Conservation (phyloP, 2,888 invertebrate genomes). For the Cataglyphis cursor region DNA sequence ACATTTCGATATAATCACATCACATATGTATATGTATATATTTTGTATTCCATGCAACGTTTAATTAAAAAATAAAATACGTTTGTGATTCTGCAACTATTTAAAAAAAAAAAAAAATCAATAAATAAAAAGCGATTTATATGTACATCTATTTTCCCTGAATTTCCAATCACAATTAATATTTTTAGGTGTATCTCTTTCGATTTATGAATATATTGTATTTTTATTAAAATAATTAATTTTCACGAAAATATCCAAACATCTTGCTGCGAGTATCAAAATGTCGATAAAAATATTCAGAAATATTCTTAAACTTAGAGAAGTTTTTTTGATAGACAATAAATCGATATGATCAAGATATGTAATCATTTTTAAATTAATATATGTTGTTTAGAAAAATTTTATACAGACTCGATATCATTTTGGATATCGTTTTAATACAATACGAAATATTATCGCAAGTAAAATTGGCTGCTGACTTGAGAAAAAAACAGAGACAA, state of each 20-base stretch:
- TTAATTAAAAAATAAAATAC: conserved; percentile 8
- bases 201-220: too few species aligned
- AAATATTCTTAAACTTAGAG: neutral
- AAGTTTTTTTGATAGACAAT: neutral
- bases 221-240: neutral
- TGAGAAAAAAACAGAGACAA: neutral
- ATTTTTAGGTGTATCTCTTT: neutral
- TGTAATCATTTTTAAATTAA: neutral
- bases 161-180: neutral
- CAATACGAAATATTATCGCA: neutral
- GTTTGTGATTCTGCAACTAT: neutral
- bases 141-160: neutral
- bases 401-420: neutral
- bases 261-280: neutral
- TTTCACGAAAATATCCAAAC: neutral
- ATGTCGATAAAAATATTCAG: neutral
- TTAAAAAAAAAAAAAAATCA: neutral
- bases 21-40: too few species aligned
- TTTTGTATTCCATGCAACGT: neutral
- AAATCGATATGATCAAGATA: neutral
- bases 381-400: neutral
- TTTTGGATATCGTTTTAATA: neutral
- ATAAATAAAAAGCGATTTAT: neutral
- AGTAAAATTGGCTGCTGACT: neutral
- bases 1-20: too few species aligned